phyloP scores from a whole-genome alignment of 2,113 vertebrate genomes.

The Prolemur simus region DNA sequence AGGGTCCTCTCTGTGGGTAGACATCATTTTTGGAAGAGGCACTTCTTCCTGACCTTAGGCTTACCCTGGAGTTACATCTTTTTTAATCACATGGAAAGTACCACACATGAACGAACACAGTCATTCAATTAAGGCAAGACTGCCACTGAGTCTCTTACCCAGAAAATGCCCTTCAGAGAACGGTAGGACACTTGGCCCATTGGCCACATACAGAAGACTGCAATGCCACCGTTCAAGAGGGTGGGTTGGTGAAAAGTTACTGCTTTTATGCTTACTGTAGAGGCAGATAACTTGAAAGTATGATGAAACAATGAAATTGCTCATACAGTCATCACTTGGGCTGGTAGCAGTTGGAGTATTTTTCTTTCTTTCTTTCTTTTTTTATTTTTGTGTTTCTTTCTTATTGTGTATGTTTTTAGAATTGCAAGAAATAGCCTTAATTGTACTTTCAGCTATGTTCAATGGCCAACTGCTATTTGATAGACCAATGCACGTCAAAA shows the following conservation, averaged over 20 bases:
- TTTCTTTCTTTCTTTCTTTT: neutral
- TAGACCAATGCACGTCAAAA: conserved; percentile 97
- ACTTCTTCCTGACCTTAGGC: neutral
- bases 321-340: neutral
- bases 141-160: neutral
- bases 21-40: neutral
- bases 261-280: neutral
- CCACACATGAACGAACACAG: neutral
- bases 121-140: neutral
- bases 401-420: conserved; percentile 4
- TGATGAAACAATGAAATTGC: neutral
- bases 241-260: neutral
- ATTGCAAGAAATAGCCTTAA: conserved; percentile 84
- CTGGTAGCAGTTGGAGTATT: neutral
- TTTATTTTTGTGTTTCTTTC: neutral
- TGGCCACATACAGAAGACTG: neutral
- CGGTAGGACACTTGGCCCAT: neutral
- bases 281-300: conserved; percentile 9
- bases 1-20: neutral
- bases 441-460: conserved; percentile 91
- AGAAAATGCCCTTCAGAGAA: neutral
- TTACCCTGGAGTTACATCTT: neutral
- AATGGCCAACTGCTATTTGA: conserved; percentile 97
- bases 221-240: neutral
- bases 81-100: neutral